A percentile compares a stretch with the other conserved stretches of the same genome.
Evolutionary conservation across 2,113 vertebrate genomes (phyloP).

Genomic region (Ginglymostoma cirratum): DNA sequence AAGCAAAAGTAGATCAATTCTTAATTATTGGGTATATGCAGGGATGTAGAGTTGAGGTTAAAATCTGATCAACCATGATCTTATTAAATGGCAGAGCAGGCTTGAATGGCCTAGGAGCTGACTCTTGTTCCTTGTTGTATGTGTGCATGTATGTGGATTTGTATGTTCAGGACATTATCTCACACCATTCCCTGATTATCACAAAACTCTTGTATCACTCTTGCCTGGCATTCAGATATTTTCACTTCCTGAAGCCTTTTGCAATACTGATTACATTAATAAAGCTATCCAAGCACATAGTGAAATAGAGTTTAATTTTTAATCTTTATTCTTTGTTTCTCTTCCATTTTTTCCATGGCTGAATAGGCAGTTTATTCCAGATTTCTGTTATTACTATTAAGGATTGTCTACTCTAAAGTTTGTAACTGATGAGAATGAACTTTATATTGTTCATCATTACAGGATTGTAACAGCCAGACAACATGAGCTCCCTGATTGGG

Average conservation of each 20-base stretch:
- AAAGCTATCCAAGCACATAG: not conserved
- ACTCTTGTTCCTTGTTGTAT: too few relatives aligned
- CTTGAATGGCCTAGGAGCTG: too few relatives aligned
- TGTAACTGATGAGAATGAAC: not conserved
- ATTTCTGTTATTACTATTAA: not conserved
- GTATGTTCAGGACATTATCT: not conserved
- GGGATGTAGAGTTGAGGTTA: too few relatives aligned
- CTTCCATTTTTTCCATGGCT: not conserved
- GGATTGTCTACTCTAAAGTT: not conserved
- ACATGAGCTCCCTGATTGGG: too few relatives aligned
- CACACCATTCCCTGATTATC: not conserved
- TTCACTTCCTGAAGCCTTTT: not conserved
- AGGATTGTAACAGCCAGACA: not conserved
- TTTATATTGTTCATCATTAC: not conserved
- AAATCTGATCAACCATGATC: too few relatives aligned
- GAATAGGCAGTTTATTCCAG: not conserved
- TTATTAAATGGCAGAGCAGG: too few relatives aligned
- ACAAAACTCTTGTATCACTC: not conserved
- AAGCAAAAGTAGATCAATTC: too few relatives aligned
- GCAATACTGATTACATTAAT: not conserved
- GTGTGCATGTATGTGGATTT: too few relatives aligned
- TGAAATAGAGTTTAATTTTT: not conserved
- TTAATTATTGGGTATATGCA: too few relatives aligned
- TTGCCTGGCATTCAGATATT: not conserved
- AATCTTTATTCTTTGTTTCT: not conserved